A percentile compares a stretch with the other conserved stretches of the same genome.
Conservation (phyloP, 2,113 vertebrate species). For the Aegithalos caudatus region DNA sequence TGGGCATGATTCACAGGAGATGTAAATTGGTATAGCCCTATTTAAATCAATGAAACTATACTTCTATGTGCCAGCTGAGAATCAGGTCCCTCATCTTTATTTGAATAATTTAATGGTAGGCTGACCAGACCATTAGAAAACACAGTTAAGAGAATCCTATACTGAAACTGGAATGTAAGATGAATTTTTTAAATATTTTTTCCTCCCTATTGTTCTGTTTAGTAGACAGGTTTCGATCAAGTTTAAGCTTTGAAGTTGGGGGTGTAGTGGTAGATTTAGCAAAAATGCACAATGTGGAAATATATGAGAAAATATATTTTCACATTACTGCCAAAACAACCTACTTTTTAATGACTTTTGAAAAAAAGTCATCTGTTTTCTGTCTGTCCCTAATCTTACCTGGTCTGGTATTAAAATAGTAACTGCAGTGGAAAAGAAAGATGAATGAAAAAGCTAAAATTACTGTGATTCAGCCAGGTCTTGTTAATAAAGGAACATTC, state of each 20-base stretch:
- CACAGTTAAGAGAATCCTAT: background rate
- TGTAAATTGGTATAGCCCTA: background rate
- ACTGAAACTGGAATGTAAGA: background rate
- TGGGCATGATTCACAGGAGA: conserved; percentile 4
- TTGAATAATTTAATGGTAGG: conserved; percentile 32
- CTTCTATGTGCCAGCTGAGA: background rate
- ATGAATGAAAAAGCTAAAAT: background rate
- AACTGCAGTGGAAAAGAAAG: background rate
- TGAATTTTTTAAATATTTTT: background rate
- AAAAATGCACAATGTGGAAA: background rate
- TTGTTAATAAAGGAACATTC: background rate
- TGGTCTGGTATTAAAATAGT: background rate
- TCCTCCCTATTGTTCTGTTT: background rate
- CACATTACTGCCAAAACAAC: background rate
- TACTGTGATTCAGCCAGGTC: background rate
- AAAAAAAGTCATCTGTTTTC: background rate
- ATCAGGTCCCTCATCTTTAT: conserved; percentile 15
- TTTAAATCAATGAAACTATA: conserved; percentile 34
- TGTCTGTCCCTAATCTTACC: background rate
- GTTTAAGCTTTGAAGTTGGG: background rate
- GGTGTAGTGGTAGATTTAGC: background rate
- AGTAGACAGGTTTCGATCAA: background rate
- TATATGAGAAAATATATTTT: background rate
- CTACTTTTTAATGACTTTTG: background rate
- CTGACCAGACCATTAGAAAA: conserved; percentile 8